A percentile compares a stretch with the other conserved stretches of the same genome.
These are phyloP conservation scores for Champsocephalus esox DNA, from an alignment of 2,797 vertebrate genomes.

Conservation along the genomic window DNA sequence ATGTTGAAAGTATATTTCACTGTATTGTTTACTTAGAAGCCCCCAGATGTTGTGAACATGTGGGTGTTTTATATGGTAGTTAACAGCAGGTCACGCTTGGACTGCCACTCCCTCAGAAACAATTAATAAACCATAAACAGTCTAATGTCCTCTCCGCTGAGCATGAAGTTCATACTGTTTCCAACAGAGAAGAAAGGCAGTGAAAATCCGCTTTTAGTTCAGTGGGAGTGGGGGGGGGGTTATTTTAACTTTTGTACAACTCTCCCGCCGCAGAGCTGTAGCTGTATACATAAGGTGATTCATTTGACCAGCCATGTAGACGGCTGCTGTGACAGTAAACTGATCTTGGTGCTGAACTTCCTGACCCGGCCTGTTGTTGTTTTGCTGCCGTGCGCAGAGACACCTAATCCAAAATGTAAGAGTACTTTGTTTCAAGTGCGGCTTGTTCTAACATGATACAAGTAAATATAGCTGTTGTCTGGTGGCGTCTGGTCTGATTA, in stretches of 20 bases:
- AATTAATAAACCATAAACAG: constrained; percentile 80
- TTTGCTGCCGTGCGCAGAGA: constrained; percentile 65
- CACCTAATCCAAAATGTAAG: constrained; percentile 67
- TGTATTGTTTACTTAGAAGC: constrained; percentile 75
- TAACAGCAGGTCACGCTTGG: constrained; percentile 74
- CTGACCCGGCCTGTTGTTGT: constrained; percentile 71
- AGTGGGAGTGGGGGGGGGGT: not conserved
- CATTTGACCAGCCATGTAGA: constrained; percentile 49
- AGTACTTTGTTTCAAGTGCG: constrained; percentile 70
- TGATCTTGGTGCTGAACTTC: constrained; percentile 61
- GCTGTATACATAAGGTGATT: constrained; percentile 57
- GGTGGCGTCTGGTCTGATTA: constrained; percentile 70
- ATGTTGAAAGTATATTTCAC: constrained; percentile 69
- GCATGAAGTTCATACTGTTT: constrained; percentile 63
- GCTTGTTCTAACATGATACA: constrained; percentile 76
- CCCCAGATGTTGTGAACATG: constrained; percentile 80
- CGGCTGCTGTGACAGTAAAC: constrained; percentile 44
- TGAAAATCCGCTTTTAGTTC: constrained; percentile 55
- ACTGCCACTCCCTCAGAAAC: constrained; percentile 78
- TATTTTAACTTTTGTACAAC: constrained; percentile 71
- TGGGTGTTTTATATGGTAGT: constrained; percentile 80
- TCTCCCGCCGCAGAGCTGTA: constrained; percentile 50
- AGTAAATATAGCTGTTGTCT: constrained; percentile 80
- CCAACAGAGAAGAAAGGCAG: constrained; percentile 69
- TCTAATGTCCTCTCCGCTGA: constrained; percentile 71